Evolutionary conservation across 1,140 invertebrate genomes (phyloP).

Genomic region (Papilio polytes): DNA sequence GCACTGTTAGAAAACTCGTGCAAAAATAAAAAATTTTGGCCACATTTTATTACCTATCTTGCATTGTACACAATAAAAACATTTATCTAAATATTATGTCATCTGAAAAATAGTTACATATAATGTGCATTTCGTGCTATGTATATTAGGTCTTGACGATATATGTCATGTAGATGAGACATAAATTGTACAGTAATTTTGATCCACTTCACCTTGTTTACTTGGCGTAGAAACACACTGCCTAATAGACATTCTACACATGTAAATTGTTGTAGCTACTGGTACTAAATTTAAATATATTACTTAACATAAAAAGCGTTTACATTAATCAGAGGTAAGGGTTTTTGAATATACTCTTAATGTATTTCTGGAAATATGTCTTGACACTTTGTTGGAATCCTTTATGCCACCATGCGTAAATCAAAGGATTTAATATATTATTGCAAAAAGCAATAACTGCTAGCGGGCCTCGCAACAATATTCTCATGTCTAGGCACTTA

Average conservation of each 20-base stretch:
- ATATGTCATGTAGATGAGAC: not conserved
- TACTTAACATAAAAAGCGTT: not conserved
- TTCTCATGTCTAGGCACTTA: slow-evolving; percentile 74
- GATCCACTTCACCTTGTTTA: not conserved
- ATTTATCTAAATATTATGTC: no score
- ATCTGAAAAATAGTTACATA: no score
- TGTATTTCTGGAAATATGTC: slow-evolving; percentile 55
- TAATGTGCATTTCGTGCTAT: not conserved
- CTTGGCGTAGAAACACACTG: not conserved
- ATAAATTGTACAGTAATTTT: not conserved
- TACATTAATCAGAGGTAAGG: slow-evolving; percentile 33
- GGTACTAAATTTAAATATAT: not conserved
- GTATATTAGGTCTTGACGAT: not conserved
- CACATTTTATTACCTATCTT: no score
- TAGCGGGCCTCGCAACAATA: slow-evolving; percentile 82
- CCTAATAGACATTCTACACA: not conserved
- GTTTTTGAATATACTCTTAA: slow-evolving; percentile 47
- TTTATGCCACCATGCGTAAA: slow-evolving; percentile 90
- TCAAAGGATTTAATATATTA: slow-evolving; percentile 88
- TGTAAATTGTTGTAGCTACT: not conserved
- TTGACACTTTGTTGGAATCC: slow-evolving; percentile 78
- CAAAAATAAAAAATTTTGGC: no score
- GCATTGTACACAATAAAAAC: no score
- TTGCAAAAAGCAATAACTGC: slow-evolving; percentile 86
- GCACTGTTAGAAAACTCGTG: no score